Percentiles rank a stretch among this genome's conserved stretches.
Conservation (phyloP, 2,113 vertebrate genomes). For the Oreochromis aureus region DNA sequence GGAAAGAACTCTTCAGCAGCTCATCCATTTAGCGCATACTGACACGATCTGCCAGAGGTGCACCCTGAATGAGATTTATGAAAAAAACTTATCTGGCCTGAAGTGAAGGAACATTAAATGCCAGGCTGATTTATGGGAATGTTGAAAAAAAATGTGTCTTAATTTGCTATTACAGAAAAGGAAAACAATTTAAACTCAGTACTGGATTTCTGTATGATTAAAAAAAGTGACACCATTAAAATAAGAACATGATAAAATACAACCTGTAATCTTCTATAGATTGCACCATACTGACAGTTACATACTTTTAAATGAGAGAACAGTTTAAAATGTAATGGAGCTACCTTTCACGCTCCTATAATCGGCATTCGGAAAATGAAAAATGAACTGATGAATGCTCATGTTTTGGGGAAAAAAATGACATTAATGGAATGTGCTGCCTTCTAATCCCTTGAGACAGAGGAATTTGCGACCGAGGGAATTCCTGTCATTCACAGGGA, state of each 20-base stretch:
- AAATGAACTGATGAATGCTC: conserved; percentile 40
- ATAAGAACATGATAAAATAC: neutral
- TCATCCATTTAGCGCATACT: conserved; percentile 54
- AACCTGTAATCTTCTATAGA: neutral
- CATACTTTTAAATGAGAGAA: neutral
- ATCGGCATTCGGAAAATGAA: neutral
- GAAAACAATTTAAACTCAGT: neutral
- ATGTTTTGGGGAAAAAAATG: conserved; percentile 17
- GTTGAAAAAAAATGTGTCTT: neutral
- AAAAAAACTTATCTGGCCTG: conserved; percentile 24
- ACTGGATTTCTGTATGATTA: neutral
- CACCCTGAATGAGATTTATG: conserved; percentile 53
- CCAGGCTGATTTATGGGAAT: neutral
- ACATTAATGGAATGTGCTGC: conserved; percentile 69
- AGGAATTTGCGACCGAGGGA: conserved; percentile 70
- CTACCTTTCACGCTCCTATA: neutral
- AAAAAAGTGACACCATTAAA: neutral
- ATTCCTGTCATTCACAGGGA: conserved; percentile 67
- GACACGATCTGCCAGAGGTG: conserved; percentile 49
- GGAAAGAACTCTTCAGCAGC: conserved; percentile 51
- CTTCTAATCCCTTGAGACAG: conserved; percentile 60
- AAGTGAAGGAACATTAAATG: conserved; percentile 23
- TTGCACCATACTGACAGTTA: neutral
- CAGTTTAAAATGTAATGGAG: neutral
- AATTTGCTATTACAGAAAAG: neutral